Conservation (phyloP, 2,113 vertebrate species). For the Sula dactylatra region DNA sequence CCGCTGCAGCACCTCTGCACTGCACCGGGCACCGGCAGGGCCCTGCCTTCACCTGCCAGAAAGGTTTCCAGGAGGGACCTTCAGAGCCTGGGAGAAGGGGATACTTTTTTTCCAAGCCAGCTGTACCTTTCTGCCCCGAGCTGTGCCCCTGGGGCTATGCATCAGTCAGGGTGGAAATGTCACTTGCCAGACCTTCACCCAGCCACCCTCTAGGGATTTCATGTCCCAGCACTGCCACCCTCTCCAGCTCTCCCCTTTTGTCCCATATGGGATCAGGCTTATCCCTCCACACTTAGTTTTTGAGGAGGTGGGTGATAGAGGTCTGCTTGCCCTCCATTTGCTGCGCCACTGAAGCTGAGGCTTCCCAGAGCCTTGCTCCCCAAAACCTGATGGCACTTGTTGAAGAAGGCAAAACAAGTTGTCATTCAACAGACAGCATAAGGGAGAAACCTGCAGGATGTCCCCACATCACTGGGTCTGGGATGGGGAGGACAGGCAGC, state of each 20-base stretch:
- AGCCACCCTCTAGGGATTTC: background rate
- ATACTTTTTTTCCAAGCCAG: background rate
- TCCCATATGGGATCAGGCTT: background rate
- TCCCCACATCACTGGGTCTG: fast-evolving
- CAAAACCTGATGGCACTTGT: background rate
- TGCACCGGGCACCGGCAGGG: background rate
- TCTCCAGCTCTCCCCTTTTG: background rate
- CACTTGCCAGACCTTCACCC: background rate
- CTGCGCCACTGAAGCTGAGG: background rate
- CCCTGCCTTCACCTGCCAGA: background rate
- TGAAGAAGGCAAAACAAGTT: background rate
- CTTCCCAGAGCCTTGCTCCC: background rate
- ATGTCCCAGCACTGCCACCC: background rate
- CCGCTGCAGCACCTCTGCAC: background rate
- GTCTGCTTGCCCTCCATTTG: background rate
- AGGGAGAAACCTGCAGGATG: background rate
- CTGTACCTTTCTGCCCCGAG: fast-evolving
- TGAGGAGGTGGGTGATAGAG: background rate
- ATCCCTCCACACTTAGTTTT: background rate
- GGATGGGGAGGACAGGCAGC: background rate
- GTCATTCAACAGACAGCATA: background rate
- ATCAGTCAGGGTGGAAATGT: background rate
- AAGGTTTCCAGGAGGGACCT: background rate
- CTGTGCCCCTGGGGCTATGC: fast-evolving
- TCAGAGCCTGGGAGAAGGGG: background rate